Evolutionary conservation across 1,140 invertebrate species (phyloP), one percentile per base, ranked within the genome.

Genomic region (Palaemon carinicauda): DNA sequence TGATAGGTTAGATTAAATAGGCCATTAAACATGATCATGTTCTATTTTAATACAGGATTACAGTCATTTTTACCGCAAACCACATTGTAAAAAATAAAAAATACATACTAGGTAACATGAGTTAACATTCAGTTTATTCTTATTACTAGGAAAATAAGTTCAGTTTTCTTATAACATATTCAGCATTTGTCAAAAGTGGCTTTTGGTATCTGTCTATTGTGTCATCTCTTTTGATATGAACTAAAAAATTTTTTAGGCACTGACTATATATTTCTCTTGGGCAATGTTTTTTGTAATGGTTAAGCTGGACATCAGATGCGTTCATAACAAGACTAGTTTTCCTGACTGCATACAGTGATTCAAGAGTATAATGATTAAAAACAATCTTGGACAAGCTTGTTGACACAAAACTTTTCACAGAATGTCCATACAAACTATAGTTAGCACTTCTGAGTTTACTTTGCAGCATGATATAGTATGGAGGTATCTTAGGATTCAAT

Each of bases 381-480:
- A 98, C 92, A 9, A 96, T 96, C 9, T 97, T 93, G 24, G 97
- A 96, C 87, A 96, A 94, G 89, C 96, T 95, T 7, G 96, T 96
- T 91, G 97, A 96, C 91, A 98, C 96, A 92, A 98, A 98, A 92
- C 96, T 97, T 92, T 98, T 98, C 52, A 98, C 96, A 91, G 97
- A 98, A 91, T 97, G 96, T 89, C 97, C 96, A 1, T 96, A 96
- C 91, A 97, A 97, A 1, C 97, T 98, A 91, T 96, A 97, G 92
- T 97, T 98, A 90, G 95, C 95, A 80, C 96, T 95, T 7, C 97
- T 94, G 90, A 97, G 97, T 7, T 98, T 96, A 91, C 98, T 97
- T 91, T 97, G 96, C 89, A 98, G 91, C 97, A 98, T 98, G 91
- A 98, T 96, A 94, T 97, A 95, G 91, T 98, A 91, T 97, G 97